Evolutionary conservation across 2,113 vertebrate genomes (phyloP).

Genomic region (Ailuropoda melanoleuca): DNA sequence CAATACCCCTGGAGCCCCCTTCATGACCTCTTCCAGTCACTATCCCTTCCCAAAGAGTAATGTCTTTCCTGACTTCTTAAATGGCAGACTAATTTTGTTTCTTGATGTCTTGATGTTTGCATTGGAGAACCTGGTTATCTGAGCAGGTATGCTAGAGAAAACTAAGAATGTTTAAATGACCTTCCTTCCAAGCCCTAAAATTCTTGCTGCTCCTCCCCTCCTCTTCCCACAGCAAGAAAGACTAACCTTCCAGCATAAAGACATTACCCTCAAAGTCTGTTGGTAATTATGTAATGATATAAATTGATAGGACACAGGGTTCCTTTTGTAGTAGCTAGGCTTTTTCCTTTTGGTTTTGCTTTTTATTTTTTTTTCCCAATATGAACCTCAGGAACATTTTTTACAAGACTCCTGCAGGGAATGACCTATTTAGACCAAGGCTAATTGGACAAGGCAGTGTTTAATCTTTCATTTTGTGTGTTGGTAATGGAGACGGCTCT

Average conservation of each 20-base stretch:
- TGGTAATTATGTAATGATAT: constrained; percentile 47
- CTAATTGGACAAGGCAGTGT: constrained; percentile 61
- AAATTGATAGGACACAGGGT: not conserved
- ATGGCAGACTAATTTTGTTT: not conserved
- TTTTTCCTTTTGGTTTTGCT: not conserved
- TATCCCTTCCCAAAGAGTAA: not conserved
- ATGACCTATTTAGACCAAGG: constrained; percentile 3
- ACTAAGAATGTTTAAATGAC: not conserved
- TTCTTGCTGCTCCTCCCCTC: not conserved
- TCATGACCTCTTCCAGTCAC: not conserved
- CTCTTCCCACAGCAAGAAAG: not conserved
- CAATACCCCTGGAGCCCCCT: too few relatives aligned
- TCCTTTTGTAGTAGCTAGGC: not conserved
- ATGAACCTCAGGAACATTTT: constrained; percentile 49
- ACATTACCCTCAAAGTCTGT: constrained; percentile 25
- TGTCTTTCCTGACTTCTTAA: not conserved
- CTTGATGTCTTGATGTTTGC: not conserved
- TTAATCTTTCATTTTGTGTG: constrained; percentile 61
- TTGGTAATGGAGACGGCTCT: constrained; percentile 68
- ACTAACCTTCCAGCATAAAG: constrained; percentile 16
- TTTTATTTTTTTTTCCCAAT: constrained; percentile 8
- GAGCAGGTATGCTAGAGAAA: not conserved
- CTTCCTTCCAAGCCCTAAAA: not conserved
- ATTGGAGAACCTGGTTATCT: not conserved
- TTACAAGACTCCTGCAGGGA: constrained; percentile 36